phyloP scores from a whole-genome alignment of 2,113 vertebrate genomes.

The Vombatus ursinus region DNA sequence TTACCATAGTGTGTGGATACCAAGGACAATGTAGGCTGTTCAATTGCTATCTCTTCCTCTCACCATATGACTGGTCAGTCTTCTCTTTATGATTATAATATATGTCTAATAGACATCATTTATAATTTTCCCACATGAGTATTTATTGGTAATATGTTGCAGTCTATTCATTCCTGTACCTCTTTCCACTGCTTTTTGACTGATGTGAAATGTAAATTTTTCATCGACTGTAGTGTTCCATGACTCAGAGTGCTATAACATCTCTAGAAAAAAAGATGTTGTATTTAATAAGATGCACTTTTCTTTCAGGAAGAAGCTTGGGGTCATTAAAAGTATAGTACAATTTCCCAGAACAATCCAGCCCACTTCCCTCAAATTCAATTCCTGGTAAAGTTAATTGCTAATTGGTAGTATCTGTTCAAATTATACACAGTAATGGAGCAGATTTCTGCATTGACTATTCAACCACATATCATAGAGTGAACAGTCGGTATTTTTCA shows the following conservation, averaged over 20 bases:
- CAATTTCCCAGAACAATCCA: neutral
- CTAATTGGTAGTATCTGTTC: neutral
- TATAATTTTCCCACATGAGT: neutral
- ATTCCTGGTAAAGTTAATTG: neutral
- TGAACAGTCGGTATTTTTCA: neutral
- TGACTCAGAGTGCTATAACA: neutral
- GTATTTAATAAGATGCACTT: neutral
- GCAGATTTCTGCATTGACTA: neutral
- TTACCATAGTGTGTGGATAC: neutral
- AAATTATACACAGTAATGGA: neutral
- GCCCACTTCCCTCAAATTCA: neutral
- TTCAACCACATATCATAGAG: neutral
- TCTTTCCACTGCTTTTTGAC: neutral
- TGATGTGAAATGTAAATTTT: neutral
- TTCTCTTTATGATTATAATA: neutral
- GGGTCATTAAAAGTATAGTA: neutral
- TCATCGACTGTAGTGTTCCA: neutral
- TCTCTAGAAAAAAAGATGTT: neutral
- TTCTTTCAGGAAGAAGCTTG: neutral
- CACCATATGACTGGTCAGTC: neutral
- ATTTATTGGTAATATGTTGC: neutral
- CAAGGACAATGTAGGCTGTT: neutral
- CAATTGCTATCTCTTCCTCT: neutral
- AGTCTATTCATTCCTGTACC: neutral
- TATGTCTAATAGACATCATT: neutral